Percentiles rank a stretch among this genome's conserved stretches.
These are phyloP conservation scores for Nomia melanderi DNA, from an alignment of 1,140 invertebrate genomes.

Conservation along the genomic window DNA sequence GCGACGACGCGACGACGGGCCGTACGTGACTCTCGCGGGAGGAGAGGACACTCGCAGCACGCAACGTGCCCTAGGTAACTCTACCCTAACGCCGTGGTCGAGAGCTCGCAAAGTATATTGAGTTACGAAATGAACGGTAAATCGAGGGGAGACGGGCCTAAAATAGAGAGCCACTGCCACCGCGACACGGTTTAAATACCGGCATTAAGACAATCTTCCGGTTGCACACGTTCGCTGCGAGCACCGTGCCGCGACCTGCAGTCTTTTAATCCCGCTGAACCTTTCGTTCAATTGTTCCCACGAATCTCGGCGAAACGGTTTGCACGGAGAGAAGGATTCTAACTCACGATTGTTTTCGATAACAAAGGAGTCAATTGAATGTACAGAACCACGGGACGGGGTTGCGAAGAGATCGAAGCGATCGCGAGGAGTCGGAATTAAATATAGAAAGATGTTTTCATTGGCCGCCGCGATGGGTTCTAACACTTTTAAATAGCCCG, in stretches of 20 bases:
- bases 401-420: no score
- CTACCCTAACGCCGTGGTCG: conserved; percentile 40
- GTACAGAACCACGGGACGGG: no score
- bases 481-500: not conserved
- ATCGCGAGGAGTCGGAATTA: no score
- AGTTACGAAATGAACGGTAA: conserved; percentile 65
- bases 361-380: no score
- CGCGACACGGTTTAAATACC: conserved; percentile 50
- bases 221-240: conserved; percentile 4
- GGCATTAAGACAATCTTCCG: conserved; percentile 48
- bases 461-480: not conserved
- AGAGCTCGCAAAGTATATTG: conserved; percentile 52
- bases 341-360: no score
- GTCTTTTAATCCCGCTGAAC: no score
- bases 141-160: conserved; percentile 48
- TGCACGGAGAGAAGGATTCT: no score
- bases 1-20: not conserved
- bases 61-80: conserved; percentile 20
- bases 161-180: conserved; percentile 55
- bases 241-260: no score
- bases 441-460: not conserved
- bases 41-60: not conserved
- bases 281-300: not conserved
- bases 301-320: no score
- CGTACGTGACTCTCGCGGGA: not conserved